A percentile compares a stretch with the other conserved stretches of the same genome.
Conservation (phyloP, 1,140 invertebrate species). For the Drosophila cardini region DNA sequence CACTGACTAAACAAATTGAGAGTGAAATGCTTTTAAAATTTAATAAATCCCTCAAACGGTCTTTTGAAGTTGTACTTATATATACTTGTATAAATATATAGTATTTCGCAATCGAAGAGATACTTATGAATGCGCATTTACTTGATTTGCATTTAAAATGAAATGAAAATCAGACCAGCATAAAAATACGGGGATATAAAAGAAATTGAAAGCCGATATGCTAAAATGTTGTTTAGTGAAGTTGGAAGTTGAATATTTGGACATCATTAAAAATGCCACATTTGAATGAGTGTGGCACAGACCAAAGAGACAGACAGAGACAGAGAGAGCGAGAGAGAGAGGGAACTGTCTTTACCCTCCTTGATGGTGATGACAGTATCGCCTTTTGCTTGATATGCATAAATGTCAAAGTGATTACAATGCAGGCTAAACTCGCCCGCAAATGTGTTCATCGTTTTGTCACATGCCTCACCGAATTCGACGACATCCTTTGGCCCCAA, state of each 20-base stretch:
- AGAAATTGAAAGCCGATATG: conserved; percentile 48
- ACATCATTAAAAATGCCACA: conserved; percentile 81
- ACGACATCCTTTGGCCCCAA: conserved; percentile 23
- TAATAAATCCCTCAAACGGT: conserved; percentile 51
- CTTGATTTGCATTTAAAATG: conserved; percentile 79
- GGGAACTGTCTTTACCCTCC: neutral
- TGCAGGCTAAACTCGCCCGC: conserved; percentile 52
- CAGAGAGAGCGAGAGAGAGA: too few relatives aligned
- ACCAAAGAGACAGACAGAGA: too few relatives aligned
- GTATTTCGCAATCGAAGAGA: conserved; percentile 36
- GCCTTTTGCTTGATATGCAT: conserved; percentile 78
- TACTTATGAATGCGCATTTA: conserved; percentile 64
- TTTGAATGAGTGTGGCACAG: conserved; percentile 59
- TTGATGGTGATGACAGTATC: conserved; percentile 40
- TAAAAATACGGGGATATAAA: conserved; percentile 56
- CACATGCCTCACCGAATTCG: conserved; percentile 63
- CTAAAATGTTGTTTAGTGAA: conserved; percentile 35
- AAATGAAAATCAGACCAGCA: conserved; percentile 78
- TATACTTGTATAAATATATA: too few relatives aligned
- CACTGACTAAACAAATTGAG: conserved; percentile 52
- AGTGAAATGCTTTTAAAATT: conserved; percentile 33
- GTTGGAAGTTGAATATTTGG: conserved; percentile 60
- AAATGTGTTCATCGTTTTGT: conserved; percentile 82
- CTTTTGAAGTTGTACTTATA: conserved; percentile 62
- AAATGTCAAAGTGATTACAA: conserved; percentile 84